Evolutionary conservation across 2,113 vertebrate species (phyloP), one percentile per base, ranked within the genome.

Genomic region (Carassius carassius): DNA sequence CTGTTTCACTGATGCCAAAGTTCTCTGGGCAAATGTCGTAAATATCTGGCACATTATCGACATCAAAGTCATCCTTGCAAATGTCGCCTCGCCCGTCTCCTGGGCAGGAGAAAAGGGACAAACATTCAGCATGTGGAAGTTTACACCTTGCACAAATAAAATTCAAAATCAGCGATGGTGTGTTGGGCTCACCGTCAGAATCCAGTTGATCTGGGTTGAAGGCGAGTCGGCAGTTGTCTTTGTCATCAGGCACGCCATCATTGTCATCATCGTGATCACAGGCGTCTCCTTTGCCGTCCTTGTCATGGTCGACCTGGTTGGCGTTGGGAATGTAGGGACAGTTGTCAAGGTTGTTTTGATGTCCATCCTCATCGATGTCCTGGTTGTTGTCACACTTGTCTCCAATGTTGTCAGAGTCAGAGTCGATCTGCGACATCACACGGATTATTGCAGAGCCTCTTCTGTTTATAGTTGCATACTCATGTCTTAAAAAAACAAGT

Each of bases 191-290:
- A 99, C 98, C 98, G 86, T 99, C 97, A 79, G 97, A 96, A 87
- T 99, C 98, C 73, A 96, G 84, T 91, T 99, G 98, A 91, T 99
- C 97, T 1, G 96, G 96, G 86, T 99, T 99, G 84, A 94, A 93
- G 86, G 94, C 97, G 80, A 99, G 91, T 85, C 98, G 93, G 86
- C 98, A 99, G 91, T 99, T 99, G 89, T 99, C 98, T 91, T 94
- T 98, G 23, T 99, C 97, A 85, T 99, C 98, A n/a, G 98, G 97
- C 84, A 99, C 93, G 44, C 97, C 98, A 3, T 99, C 98, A 5
- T 99, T 99, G 91, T 99, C 98, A n/a, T 99, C 98, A n/a, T 99
- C 98, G 0, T 98, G 96, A 92, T 99, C 98, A 58, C 98, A 99
- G 87, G 96, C 98, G 9, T 99, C 98, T 44, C 98, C 98, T 92